Evolutionary conservation across 2,113 vertebrate genomes (phyloP), one percentile per base, ranked within the genome.

Genomic region (Salminus brasiliensis): DNA sequence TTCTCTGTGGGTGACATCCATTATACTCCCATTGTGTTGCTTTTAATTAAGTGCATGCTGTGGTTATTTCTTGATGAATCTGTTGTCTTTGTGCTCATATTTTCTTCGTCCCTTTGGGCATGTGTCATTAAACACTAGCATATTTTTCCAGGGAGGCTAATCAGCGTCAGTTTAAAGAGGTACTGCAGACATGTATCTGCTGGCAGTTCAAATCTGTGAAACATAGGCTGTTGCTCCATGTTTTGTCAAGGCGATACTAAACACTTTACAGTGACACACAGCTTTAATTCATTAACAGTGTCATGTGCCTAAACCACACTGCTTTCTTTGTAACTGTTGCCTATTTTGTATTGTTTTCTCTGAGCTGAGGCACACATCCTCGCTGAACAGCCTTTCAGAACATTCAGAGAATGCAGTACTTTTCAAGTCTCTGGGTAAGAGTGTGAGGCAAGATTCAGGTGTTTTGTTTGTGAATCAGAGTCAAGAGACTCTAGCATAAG

Each of bases 221-320:
- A 27, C 11, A 53, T 32, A 30, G 62, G 39, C 27, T 27, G 29
- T 75, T 45, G 27, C 52, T 67, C 47, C 43, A 32, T 53, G 34
- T 57, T 25, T 27, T 41, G 15, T 23, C 34, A 59, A 72, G 55
- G 69, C 23, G 13, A 36, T 72, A 55, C 53, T 49, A 55, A 72
- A 47, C 53, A 71, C 2, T 36, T 30, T 34, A 25, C 4, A 62
- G 18, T 62, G 25, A 67, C 30, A 21, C 47, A 25, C 52, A 29
- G 43, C 39, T 60, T 60, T 45, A 21, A 25, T 52, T 71, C 18
- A 63, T 74, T 15, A 62, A 18, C 41, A 49, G 39, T 29, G 29
- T 4, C 30, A 18, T 29, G 34, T 52, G 63, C 47, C 41, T 29
- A 59, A 16, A 45, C 27, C 16, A 47, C 21, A 21, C 27, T 12